phyloP scores from a whole-genome alignment of 1,140 invertebrate species.

The Drosophila bocqueti region DNA sequence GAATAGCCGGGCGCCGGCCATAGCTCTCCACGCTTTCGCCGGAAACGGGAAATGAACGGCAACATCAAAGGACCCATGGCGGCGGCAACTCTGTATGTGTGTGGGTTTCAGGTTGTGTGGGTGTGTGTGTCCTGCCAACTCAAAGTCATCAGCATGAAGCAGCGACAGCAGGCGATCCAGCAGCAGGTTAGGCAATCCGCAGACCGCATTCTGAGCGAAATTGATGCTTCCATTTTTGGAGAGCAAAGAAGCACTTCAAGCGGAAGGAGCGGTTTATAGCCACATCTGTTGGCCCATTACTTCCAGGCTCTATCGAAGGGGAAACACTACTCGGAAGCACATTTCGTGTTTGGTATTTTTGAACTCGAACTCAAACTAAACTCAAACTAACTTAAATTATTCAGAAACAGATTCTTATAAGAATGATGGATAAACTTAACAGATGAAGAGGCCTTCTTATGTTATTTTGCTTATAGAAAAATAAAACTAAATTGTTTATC shows the following conservation, averaged over 20 bases:
- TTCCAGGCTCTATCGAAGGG: too few relatives aligned
- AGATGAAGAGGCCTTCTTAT: too few relatives aligned
- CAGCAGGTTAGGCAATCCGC: constrained; percentile 17
- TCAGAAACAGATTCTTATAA: too few relatives aligned
- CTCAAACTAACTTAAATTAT: too few relatives aligned
- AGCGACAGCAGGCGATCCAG: not conserved
- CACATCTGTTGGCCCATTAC: not conserved
- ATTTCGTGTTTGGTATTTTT: too few relatives aligned
- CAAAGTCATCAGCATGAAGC: constrained; percentile 44
- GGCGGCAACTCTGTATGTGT: constrained; percentile 7
- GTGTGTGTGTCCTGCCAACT: constrained; percentile 13
- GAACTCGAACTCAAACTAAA: too few relatives aligned
- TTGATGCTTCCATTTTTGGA: constrained; percentile 13
- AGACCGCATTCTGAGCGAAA: constrained; percentile 8
- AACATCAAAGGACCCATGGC: constrained; percentile 46
- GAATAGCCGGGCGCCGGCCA: constrained; percentile 5
- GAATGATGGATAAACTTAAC: too few relatives aligned
- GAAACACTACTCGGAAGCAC: too few relatives aligned
- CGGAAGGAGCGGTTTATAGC: not conserved
- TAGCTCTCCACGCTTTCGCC: not conserved
- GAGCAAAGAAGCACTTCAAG: constrained; percentile 23
- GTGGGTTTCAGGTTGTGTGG: not conserved
- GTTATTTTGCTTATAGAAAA: too few relatives aligned
- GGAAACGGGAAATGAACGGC: constrained; percentile 22
- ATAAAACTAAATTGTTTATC: too few relatives aligned